Evolutionary conservation across 2,113 vertebrate species (phyloP).

Genomic region (Sorex fumeus): DNA sequence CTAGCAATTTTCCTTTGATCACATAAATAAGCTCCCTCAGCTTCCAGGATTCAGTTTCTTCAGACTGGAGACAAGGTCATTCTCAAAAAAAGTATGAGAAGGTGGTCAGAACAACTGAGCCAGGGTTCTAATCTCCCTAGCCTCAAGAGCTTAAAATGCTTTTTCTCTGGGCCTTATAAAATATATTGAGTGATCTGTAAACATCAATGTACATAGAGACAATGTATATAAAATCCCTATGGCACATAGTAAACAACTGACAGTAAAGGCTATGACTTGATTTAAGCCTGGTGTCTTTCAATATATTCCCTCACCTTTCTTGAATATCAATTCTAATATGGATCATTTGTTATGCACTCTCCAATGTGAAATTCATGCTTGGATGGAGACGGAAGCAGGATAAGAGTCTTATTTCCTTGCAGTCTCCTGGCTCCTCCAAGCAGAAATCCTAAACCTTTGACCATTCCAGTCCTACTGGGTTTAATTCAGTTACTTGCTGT

Average conservation of each 20-base stretch:
- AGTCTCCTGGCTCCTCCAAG: background rate
- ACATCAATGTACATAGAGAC: background rate
- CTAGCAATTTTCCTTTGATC: conserved; percentile 33
- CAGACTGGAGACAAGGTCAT: background rate
- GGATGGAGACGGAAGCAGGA: background rate
- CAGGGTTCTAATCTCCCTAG: background rate
- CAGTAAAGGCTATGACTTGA: background rate
- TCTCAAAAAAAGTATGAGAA: conserved; percentile 13
- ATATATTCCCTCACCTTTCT: background rate
- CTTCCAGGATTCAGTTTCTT: conserved; percentile 19
- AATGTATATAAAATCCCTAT: background rate
- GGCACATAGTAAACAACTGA: background rate
- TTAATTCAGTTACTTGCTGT: conserved; percentile 26
- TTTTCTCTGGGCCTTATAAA: background rate
- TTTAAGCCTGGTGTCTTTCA: background rate
- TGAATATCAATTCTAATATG: background rate
- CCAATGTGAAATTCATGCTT: background rate
- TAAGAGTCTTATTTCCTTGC: background rate
- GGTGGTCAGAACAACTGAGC: background rate
- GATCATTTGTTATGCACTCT: conserved; percentile 55
- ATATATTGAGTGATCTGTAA: background rate
- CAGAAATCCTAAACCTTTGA: conserved; percentile 8
- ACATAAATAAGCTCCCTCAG: background rate
- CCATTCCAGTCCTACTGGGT: background rate
- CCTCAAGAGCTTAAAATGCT: background rate